These are phyloP conservation scores for Mus pahari DNA, from an alignment of 2,113 vertebrate species.

Conservation along the genomic window DNA sequence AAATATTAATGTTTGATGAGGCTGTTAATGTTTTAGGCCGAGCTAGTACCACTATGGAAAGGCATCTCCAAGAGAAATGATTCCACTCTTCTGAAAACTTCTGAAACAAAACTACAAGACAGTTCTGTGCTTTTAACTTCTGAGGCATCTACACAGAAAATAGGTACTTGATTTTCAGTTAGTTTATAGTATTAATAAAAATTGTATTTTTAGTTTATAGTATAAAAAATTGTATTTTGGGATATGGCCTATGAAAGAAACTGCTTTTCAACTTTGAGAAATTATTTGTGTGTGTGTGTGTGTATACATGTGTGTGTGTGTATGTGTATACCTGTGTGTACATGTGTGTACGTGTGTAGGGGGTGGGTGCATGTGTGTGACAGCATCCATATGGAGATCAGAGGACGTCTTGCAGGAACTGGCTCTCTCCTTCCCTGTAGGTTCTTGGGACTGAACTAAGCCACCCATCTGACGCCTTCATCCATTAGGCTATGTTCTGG, in stretches of 20 bases:
- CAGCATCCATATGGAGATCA: neutral
- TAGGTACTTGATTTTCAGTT: constrained; percentile 56
- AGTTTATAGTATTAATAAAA: neutral
- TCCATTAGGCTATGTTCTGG: neutral
- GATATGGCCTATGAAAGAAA: neutral
- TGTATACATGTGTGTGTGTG: neutral
- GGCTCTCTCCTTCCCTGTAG: neutral
- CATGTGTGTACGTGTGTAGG: neutral
- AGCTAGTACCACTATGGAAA: neutral
- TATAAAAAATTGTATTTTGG: neutral
- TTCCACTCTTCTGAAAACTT: neutral
- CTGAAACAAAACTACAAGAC: constrained; percentile 33
- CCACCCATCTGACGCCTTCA: neutral
- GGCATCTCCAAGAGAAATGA: neutral
- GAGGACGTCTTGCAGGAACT: no score
- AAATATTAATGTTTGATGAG: constrained; percentile 26
- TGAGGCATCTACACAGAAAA: constrained; percentile 58
- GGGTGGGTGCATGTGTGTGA: neutral
- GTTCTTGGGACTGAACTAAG: neutral
- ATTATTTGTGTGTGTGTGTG: neutral
- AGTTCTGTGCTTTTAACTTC: constrained; percentile 54
- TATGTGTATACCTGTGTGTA: neutral
- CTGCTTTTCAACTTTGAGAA: neutral
- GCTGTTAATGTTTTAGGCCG: constrained; percentile 48
- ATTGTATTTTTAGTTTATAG: neutral